A percentile compares a stretch with the other conserved stretches of the same genome.
These are phyloP conservation scores for Brienomyrus longianalis DNA, from an alignment of 2,113 vertebrate genomes.

Conservation along the genomic window DNA sequence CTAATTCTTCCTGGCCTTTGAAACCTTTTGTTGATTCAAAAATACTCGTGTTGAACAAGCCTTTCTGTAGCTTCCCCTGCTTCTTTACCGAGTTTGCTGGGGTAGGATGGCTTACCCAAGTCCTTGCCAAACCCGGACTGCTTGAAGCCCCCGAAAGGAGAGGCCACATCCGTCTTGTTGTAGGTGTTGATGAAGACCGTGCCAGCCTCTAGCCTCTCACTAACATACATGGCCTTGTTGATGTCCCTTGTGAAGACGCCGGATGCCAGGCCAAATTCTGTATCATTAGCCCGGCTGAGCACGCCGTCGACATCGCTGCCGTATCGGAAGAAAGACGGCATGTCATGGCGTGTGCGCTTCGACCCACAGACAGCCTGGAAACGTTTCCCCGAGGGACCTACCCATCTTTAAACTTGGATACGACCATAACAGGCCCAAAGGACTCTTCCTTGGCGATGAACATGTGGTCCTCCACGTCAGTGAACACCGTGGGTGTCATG, in stretches of 20 bases:
- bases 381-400: slow-evolving; percentile 45
- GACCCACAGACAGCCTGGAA: too few species aligned
- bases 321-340: neutral
- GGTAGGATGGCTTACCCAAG: slow-evolving; percentile 65
- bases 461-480: slow-evolving; percentile 72
- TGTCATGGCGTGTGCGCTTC: neutral
- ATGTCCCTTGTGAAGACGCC: slow-evolving; percentile 93
- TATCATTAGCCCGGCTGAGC: slow-evolving; percentile 78
- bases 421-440: slow-evolving; percentile 92
- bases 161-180: slow-evolving; percentile 93
- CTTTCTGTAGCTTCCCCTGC: neutral
- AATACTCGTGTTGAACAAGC: neutral
- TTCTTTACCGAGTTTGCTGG: neutral
- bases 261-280: slow-evolving; percentile 89
- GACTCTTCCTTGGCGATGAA: slow-evolving; percentile 71
- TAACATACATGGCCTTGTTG: slow-evolving; percentile 90
- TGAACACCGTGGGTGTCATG: slow-evolving; percentile 75
- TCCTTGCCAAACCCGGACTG: slow-evolving; percentile 97
- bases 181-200: slow-evolving; percentile 97
- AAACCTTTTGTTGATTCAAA: neutral
- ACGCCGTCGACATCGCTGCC: slow-evolving; percentile 80
- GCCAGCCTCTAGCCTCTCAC: slow-evolving; percentile 85
- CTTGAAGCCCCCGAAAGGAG: slow-evolving; percentile 93
- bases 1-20: neutral
- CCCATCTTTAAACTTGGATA: slow-evolving; percentile 92